Base-by-base conservation (phyloP, 2,797 vertebrate species). In the Amblyopsis hoosieri region DNA sequence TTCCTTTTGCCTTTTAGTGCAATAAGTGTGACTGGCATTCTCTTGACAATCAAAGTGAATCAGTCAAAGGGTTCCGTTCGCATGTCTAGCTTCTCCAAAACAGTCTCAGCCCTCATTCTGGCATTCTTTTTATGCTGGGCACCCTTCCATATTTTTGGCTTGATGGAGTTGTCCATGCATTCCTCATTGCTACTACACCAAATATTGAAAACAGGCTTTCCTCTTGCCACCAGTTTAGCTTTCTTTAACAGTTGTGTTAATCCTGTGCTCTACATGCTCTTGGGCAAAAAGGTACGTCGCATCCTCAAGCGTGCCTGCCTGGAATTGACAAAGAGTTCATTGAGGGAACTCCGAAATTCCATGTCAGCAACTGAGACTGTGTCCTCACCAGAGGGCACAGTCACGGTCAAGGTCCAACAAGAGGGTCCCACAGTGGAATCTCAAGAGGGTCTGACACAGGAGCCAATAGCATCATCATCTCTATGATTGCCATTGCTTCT, bases 161-260 rank as follows among this genome's bases (percentile, higher is more conserved):
- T 99, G 53, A 94, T 98, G 93, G 97, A 99, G 74, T 84, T 99
- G 45, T 90, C 85, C 0, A 84, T 94, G 69, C 94, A 99, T 81
- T 91, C 93, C 0, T 85, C 87, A 0, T 3, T 60, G 13, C 62
- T 82, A 50, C 81, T 95, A 46, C 90, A 92, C 8, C 72, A 57
- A 0, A 76, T 96, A 45, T 70, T 99, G 15, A 89, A 81, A 66
- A 87, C 93, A 0, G 95, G 94, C 50, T 94, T 98, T 71, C 97
- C 97, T 9, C 91, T 99, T 13, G 95, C 93, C 65, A 96, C 94
- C 2, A 95, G 95, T 31, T 82, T 99, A 63, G 96, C 94, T 2
- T 98, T 99, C 85, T 95, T 98, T 76, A 98, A 99, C 82, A 99
- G 97, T 69, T 98, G 97, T 67, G 83, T 99, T 67, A 99, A 99